Evolutionary conservation across 2,888 invertebrate genomes (phyloP).

Genomic region (Hydraecia micacea): DNA sequence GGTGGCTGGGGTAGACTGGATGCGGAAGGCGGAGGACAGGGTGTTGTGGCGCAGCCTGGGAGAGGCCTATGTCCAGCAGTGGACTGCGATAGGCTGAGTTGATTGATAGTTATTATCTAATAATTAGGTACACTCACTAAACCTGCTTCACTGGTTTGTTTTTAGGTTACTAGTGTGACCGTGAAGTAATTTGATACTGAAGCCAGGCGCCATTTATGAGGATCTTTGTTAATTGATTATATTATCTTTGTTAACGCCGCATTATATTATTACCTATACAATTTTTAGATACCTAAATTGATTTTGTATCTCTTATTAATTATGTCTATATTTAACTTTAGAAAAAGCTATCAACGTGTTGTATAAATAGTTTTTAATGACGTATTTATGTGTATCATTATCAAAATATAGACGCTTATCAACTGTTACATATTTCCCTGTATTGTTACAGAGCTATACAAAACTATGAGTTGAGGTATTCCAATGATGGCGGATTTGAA

Average conservation of each 20-base stretch:
- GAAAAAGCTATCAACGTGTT: background rate
- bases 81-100: too few relatives aligned
- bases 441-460: constrained; percentile 93
- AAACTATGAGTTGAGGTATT: constrained; percentile 95
- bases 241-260: too few relatives aligned
- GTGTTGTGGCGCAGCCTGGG: too few relatives aligned
- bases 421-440: constrained; percentile 11
- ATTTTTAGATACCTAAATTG: background rate
- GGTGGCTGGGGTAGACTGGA: too few relatives aligned
- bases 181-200: background rate
- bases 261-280: too few relatives aligned
- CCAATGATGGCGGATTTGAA: constrained; percentile 96
- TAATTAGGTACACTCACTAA: background rate
- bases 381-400: background rate
- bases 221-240: background rate
- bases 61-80: too few relatives aligned
- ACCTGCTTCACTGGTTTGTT: constrained; percentile 18
- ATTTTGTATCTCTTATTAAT: background rate
- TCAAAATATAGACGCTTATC: constrained; percentile 4
- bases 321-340: too few relatives aligned
- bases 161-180: constrained; percentile 4
- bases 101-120: constrained; percentile 6
- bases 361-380: constrained; percentile 14
- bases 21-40: too few relatives aligned
- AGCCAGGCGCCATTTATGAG: background rate